These are phyloP conservation scores for Prionailurus viverrinus DNA, from an alignment of 2,113 vertebrate species.

Conservation along the genomic window DNA sequence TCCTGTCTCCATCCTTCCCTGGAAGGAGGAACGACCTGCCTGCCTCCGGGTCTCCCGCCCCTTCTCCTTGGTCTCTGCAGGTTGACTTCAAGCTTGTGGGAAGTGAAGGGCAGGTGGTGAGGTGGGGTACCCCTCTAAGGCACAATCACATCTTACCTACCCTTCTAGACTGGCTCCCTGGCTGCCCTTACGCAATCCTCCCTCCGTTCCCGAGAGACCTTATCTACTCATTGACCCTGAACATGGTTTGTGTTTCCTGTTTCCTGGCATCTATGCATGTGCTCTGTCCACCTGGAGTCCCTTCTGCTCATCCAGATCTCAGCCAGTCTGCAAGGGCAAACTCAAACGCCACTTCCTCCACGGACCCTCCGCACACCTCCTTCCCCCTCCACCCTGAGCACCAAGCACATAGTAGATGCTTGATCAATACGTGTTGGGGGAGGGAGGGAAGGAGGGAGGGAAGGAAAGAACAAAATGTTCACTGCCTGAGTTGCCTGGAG, in stretches of 20 bases:
- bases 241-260: background rate
- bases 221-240: background rate
- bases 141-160: background rate
- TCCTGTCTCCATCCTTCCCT: background rate
- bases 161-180: fast-evolving
- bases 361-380: background rate
- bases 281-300: background rate
- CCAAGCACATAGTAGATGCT: background rate
- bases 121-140: background rate
- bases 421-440: background rate
- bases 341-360: background rate
- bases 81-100: background rate
- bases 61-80: background rate
- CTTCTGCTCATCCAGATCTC: background rate
- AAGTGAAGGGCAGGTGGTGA: background rate
- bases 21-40: background rate
- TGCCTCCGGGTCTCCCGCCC: background rate
- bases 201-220: background rate
- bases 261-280: background rate
- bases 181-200: background rate
- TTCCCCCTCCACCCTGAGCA: background rate
- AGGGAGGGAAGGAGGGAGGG: background rate
- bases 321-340: background rate
- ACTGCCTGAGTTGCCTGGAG: background rate
- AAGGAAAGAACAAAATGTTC: background rate